Conservation (phyloP, 2,797 vertebrate species). For the Lagocephalus sceleratus region DNA sequence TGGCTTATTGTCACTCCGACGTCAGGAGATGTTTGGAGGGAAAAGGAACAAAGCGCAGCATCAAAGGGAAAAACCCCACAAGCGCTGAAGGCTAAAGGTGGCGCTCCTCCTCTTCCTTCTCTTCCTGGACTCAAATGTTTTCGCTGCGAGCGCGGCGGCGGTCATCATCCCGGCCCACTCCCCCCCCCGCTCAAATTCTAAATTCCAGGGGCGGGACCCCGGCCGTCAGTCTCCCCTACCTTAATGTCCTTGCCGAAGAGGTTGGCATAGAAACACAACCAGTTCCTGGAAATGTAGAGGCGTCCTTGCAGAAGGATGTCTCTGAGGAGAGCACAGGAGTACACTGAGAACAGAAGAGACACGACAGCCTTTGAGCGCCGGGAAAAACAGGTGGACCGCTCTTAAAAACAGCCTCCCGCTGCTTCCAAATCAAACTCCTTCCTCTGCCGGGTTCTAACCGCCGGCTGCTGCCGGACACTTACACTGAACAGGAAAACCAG, state of each 20-base stretch:
- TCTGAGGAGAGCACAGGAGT: conserved; percentile 93
- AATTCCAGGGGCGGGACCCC: no score
- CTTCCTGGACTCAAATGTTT: conserved; percentile 9
- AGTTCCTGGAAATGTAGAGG: conserved; percentile 95
- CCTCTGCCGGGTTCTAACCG: no score
- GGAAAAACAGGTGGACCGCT: background rate
- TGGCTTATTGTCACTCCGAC: conserved; percentile 57
- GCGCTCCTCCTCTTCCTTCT: no score
- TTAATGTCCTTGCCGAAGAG: conserved; percentile 96
- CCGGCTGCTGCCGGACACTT: no score
- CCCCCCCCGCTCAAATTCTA: no score
- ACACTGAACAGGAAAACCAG: no score
- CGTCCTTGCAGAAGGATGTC: conserved; percentile 94
- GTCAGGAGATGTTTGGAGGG: conserved; percentile 43
- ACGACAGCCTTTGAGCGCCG: background rate
- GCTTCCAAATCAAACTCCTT: no score
- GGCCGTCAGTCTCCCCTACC: conserved; percentile 64
- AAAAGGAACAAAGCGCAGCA: conserved; percentile 41
- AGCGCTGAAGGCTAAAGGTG: conserved; percentile 17
- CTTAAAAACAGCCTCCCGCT: no score
- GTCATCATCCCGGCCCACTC: no score
- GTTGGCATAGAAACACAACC: conserved; percentile 97
- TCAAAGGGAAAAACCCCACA: conserved; percentile 41
- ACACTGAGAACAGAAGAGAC: conserved; percentile 75
- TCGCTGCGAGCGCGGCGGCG: no score